A percentile compares a stretch with the other conserved stretches of the same genome.
Evolutionary conservation across 2,888 invertebrate genomes (phyloP).

Genomic region (Antheraea assamensis): DNA sequence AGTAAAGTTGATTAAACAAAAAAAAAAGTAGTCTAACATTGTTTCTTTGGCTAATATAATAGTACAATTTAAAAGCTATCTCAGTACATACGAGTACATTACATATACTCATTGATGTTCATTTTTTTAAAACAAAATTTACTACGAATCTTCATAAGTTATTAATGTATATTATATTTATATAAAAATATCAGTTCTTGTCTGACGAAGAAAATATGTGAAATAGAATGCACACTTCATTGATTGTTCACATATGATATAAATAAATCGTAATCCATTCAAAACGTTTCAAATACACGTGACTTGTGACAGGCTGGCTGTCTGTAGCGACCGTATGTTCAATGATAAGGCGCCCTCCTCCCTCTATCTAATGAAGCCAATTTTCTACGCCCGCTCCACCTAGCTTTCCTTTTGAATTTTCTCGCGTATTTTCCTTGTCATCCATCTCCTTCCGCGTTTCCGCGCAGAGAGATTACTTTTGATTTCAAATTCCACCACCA

Average conservation of each 20-base stretch:
- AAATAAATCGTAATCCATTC: neutral
- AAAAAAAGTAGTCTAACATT: too few species aligned
- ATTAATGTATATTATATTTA: too few species aligned
- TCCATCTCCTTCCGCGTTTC: conserved; percentile 75
- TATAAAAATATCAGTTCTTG: neutral
- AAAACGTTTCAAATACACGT: neutral
- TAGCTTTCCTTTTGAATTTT: conserved; percentile 77
- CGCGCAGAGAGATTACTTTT: conserved; percentile 76
- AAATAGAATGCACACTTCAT: neutral
- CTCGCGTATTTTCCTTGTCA: conserved; percentile 77
- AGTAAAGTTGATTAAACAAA: too few species aligned
- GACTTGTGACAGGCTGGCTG: conserved; percentile 22
- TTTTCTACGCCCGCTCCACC: conserved; percentile 72
- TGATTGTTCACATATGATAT: neutral
- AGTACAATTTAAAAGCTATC: too few species aligned
- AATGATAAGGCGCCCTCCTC: conserved; percentile 52
- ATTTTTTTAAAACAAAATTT: too few species aligned
- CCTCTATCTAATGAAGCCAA: conserved; percentile 80
- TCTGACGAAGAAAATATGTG: neutral
- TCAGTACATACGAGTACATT: too few species aligned
- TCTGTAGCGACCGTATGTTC: conserved; percentile 48
- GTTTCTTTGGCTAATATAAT: too few species aligned
- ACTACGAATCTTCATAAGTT: too few species aligned
- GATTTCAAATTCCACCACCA: conserved; percentile 73
- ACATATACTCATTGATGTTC: too few species aligned